phyloP scores from a whole-genome alignment of 2,888 invertebrate genomes.

The Ectemnius lituratus region DNA sequence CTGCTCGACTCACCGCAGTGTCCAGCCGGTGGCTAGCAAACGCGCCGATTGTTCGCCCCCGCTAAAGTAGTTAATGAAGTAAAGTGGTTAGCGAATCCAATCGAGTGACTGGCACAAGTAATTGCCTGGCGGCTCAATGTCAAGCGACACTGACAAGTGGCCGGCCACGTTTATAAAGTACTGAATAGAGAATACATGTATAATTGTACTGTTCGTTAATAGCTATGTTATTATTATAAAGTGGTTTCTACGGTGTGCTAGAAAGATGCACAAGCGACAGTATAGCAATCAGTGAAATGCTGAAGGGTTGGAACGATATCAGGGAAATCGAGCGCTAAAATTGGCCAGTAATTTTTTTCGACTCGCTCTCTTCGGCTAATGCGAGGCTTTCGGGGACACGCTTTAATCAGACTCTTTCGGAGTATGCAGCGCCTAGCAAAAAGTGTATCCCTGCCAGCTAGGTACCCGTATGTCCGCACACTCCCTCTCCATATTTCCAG shows the following conservation, averaged over 20 bases:
- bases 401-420: slow-evolving; percentile 12
- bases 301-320: too few species aligned
- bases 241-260: neutral
- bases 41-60: neutral
- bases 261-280: too few species aligned
- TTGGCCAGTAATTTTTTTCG: neutral
- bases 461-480: slow-evolving; percentile 15
- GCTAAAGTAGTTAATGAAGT: slow-evolving; percentile 7
- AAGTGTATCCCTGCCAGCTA: slow-evolving; percentile 15
- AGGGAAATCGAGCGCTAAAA: neutral
- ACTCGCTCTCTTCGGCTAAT: neutral
- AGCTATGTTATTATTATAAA: neutral
- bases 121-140: neutral
- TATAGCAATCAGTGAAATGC: too few species aligned
- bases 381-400: neutral
- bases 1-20: neutral
- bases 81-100: slow-evolving; percentile 1
- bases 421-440: neutral
- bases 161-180: neutral
- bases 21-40: neutral
- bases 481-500: slow-evolving; percentile 12
- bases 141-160: neutral
- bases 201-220: neutral
- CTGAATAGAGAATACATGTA: neutral
- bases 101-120: slow-evolving; percentile 1